Conservation (phyloP, 2,888 invertebrate species). For the Protodeltote pygarga region DNA sequence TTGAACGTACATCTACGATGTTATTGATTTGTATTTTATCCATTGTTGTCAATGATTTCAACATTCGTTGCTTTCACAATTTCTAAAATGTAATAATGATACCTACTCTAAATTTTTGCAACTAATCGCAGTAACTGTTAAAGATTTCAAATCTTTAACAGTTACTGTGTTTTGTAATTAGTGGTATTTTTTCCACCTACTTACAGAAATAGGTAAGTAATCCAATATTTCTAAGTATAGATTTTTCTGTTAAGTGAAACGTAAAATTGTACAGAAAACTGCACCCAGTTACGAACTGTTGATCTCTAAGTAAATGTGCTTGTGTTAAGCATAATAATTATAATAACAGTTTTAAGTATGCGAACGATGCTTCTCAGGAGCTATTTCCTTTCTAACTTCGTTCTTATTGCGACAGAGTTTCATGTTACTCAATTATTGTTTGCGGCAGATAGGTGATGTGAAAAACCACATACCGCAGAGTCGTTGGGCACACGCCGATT, state of each 20-base stretch:
- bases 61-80: too few relatives aligned
- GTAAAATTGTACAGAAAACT: slow-evolving; percentile 21
- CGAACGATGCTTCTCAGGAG: slow-evolving; percentile 44
- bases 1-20: slow-evolving; percentile 1
- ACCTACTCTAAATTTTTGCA: too few relatives aligned
- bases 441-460: slow-evolving; percentile 63
- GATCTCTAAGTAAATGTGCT: slow-evolving; percentile 45
- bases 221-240: not conserved
- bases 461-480: slow-evolving; percentile 74
- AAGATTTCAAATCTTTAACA: too few relatives aligned
- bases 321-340: slow-evolving; percentile 39
- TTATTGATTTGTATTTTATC: slow-evolving; percentile 22
- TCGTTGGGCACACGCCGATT: slow-evolving; percentile 54
- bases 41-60: not conserved
- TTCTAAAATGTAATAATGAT: too few relatives aligned
- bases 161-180: too few relatives aligned
- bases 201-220: too few relatives aligned
- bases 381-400: slow-evolving; percentile 59
- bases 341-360: slow-evolving; percentile 54
- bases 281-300: slow-evolving; percentile 8
- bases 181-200: too few relatives aligned
- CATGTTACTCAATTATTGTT: slow-evolving; percentile 51
- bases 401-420: slow-evolving; percentile 46
- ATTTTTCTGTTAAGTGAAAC: slow-evolving; percentile 11
- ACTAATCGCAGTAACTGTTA: not conserved